Base-by-base conservation (phyloP, 2,888 invertebrate species). In the Spisula subtruncata region DNA sequence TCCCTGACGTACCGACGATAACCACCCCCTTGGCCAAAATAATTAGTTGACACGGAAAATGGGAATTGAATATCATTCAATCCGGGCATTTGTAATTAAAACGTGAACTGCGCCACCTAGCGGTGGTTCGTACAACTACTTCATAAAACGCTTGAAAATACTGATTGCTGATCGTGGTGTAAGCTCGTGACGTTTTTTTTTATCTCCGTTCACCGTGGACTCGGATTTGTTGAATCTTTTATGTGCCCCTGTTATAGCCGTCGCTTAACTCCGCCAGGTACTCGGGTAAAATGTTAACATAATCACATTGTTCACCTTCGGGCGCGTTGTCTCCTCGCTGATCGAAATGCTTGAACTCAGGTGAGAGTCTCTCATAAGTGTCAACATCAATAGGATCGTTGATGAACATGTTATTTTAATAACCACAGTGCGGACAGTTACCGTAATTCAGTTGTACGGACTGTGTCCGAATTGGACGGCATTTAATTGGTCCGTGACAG, bases 1-100 rank as follows among this genome's bases (percentile, higher is more conserved):
- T 75, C 84, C n/a, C 71, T 20, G 35, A n/a, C 35, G n/a, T 20
- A 29, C 75, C 18, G 35, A 75, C 25, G 35, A 75, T 35, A 75
- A 12, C 35, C 29, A 75, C 46, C 71, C 41, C 84, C 51, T 46
- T 48, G 84, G 75, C 84, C 84, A 51, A 48, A 75, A 51, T 84
- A 71, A 84, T 75, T 84, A 83, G 71, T 71, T 71, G 75, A 75
- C 54, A 71, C 84, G 75, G n/a, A 84, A 75, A 84, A 75, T n/a
- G 0, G 75, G 84, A 75, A 84, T 84, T 51, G 84, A 71, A 84
- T 84, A 71, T 51, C 75, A 25, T 8, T 51, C 71, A 48, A 75
- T 32, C 10, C 75, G 84, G 71, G 71, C 66, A 83, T 29, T 81
- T 66, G 75, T 66, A 66, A 83, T 83, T 66, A 66, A 56, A 35